A percentile compares a stretch with the other conserved stretches of the same genome.
Evolutionary conservation across 2,888 invertebrate genomes (phyloP).

Genomic region (Diloba caeruleocephala): DNA sequence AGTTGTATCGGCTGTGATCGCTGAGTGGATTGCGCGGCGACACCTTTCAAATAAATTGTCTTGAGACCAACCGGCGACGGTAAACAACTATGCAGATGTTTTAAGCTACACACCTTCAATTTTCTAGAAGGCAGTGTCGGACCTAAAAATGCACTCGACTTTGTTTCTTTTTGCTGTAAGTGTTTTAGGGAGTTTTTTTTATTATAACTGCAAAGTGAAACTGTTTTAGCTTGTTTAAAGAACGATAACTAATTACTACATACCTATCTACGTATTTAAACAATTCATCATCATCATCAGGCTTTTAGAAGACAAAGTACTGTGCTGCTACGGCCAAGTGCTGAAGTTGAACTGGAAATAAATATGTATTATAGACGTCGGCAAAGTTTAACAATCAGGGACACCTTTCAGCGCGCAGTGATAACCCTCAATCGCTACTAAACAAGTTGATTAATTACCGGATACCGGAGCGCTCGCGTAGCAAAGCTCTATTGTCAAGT

Average conservation of each 20-base stretch:
- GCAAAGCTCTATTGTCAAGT: conserved; percentile 68
- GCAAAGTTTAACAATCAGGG: conserved; percentile 77
- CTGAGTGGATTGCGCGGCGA: conserved; percentile 85
- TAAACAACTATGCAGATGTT: conserved; percentile 87
- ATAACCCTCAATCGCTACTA: conserved; percentile 70
- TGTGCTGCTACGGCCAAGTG: neutral
- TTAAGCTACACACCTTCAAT: conserved; percentile 79
- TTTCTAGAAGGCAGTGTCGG: conserved; percentile 71
- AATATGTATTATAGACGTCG: conserved; percentile 54
- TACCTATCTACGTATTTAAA: too few relatives aligned
- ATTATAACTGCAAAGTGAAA: conserved; percentile 75
- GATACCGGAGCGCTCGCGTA: conserved; percentile 59
- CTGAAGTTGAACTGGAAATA: conserved; percentile 33
- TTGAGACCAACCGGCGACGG: conserved; percentile 80
- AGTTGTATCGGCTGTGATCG: conserved; percentile 75
- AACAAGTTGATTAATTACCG: conserved; percentile 79
- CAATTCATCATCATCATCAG: neutral
- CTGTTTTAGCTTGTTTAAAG: conserved; percentile 64
- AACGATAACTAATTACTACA: conserved; percentile 44
- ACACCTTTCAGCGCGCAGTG: conserved; percentile 58
- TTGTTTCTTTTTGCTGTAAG: conserved; percentile 62
- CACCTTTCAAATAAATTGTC: conserved; percentile 89
- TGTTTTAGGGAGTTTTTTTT: conserved; percentile 71
- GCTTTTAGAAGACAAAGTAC: conserved; percentile 7
- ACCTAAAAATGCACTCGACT: conserved; percentile 77